Conservation (phyloP, 1,140 invertebrate genomes). For the Drosophila serrata region DNA sequence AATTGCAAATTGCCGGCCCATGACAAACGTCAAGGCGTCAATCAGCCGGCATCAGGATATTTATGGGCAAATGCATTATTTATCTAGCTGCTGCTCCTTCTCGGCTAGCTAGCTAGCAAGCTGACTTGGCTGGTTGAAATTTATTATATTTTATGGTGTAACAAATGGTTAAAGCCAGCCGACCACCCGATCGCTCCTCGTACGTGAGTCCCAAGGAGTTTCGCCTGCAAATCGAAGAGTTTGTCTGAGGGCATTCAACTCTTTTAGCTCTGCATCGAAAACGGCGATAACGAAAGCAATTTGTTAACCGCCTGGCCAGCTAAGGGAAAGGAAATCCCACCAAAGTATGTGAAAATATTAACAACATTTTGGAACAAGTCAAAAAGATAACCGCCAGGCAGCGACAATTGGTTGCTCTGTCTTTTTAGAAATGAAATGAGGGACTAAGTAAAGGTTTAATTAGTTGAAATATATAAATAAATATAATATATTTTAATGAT, state of each 20-base stretch:
- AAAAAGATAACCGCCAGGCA: conserved; percentile 7
- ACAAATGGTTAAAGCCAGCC: conserved; percentile 56
- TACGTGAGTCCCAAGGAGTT: conserved; percentile 38
- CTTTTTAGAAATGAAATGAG: not conserved
- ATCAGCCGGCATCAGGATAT: conserved; percentile 60
- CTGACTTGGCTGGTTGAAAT: conserved; percentile 46
- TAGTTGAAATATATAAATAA: too few species aligned
- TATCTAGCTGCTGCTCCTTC: conserved; percentile 38
- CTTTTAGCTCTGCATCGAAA: conserved; percentile 55
- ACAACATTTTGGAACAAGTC: conserved; percentile 54
- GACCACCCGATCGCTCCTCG: conserved; percentile 40
- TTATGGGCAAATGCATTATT: conserved; percentile 63
- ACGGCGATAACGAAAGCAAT: conserved; percentile 78
- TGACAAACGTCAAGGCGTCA: conserved; percentile 63
- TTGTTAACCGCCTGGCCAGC: conserved; percentile 67
- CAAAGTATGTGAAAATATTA: conserved; percentile 82
- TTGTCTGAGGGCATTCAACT: conserved; percentile 71
- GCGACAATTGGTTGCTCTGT: conserved; percentile 25
- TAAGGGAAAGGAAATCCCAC: conserved; percentile 75
- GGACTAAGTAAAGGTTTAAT: not conserved
- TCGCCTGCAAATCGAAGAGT: conserved; percentile 19
- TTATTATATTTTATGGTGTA: conserved; percentile 81
- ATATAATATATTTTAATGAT: not conserved
- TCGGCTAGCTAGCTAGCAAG: not conserved
- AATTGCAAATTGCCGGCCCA: conserved; percentile 37